These are phyloP conservation scores for Drepana falcataria DNA, from an alignment of 2,888 invertebrate species.

Conservation along the genomic window DNA sequence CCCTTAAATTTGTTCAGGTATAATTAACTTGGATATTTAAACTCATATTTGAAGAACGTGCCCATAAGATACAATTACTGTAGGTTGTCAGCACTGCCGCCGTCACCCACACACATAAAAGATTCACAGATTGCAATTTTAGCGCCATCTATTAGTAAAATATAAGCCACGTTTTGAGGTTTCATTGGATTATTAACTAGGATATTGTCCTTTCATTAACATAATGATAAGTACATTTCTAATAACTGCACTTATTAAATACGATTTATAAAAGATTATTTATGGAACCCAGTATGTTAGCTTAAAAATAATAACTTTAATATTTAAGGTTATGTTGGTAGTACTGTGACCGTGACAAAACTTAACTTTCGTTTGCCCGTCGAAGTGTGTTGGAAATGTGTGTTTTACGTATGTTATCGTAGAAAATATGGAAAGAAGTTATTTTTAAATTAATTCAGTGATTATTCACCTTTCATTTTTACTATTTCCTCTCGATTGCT, in stretches of 20 bases:
- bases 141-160: slow-evolving; percentile 25
- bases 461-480: slow-evolving; percentile 10
- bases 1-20: too few species aligned
- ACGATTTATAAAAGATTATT: too few species aligned
- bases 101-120: too few species aligned
- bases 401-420: slow-evolving; percentile 32
- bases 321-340: slow-evolving; percentile 35
- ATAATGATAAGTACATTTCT: too few species aligned
- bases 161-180: not conserved
- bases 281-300: too few species aligned
- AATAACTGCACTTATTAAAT: too few species aligned
- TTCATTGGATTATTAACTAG: not conserved
- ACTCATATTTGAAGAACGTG: too few species aligned
- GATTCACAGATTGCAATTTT: not conserved
- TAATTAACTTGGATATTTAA: too few species aligned
- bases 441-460: slow-evolving; percentile 20
- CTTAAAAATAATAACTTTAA: too few species aligned
- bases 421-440: slow-evolving; percentile 16
- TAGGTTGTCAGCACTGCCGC: too few species aligned
- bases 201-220: too few species aligned
- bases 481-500: slow-evolving; percentile 7
- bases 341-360: slow-evolving; percentile 52
- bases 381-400: slow-evolving; percentile 44
- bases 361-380: slow-evolving; percentile 52
- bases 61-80: too few species aligned